Evolutionary conservation across 2,888 invertebrate species (phyloP).

Genomic region (Myathropa florea): DNA sequence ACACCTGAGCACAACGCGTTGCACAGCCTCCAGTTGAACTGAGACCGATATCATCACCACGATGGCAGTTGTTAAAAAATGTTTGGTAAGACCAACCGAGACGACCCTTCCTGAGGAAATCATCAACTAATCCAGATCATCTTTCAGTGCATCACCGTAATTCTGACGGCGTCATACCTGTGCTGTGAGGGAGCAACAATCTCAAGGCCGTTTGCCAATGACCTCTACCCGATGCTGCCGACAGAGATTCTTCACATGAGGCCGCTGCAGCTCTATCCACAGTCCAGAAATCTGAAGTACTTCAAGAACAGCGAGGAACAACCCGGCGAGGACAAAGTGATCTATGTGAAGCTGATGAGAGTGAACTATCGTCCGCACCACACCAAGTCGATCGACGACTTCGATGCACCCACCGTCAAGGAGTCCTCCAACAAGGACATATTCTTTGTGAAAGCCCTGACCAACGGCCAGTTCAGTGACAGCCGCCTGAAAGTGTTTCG

Average conservation of each 20-base stretch:
- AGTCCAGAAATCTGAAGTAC: conserved; percentile 63
- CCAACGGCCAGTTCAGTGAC: conserved; percentile 77
- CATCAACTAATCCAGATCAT: neutral
- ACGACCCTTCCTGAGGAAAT: neutral
- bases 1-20: conserved; percentile 12
- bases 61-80: conserved; percentile 18
- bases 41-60: neutral
- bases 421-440: conserved; percentile 75
- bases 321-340: conserved; percentile 72
- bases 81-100: conserved; percentile 19
- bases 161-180: neutral
- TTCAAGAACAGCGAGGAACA: conserved; percentile 30
- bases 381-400: conserved; percentile 64
- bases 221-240: conserved; percentile 72
- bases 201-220: conserved; percentile 17
- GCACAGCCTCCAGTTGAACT: neutral
- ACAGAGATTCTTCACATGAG: conserved; percentile 76
- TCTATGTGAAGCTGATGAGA: conserved; percentile 76
- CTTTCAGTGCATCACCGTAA: conserved; percentile 20
- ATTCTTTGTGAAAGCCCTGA: conserved; percentile 77
- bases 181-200: conserved; percentile 11
- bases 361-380: conserved; percentile 75
- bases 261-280: conserved; percentile 76
- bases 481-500: conserved; percentile 76
- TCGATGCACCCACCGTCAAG: conserved; percentile 41